Percentiles rank a stretch among this genome's conserved stretches.
phyloP scores from a whole-genome alignment of 2,888 invertebrate genomes.

The Pammene fasciana region DNA sequence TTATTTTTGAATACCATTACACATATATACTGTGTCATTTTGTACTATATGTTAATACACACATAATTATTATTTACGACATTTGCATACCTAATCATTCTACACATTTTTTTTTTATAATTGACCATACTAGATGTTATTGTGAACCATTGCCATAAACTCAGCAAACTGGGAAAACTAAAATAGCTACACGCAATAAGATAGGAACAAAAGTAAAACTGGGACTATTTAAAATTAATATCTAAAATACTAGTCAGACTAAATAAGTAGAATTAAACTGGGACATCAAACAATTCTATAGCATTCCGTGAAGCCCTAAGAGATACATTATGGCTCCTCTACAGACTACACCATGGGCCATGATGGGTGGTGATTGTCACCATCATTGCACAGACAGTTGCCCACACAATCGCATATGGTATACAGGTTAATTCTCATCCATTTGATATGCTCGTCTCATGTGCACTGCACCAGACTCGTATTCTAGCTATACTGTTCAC shows the following conservation, averaged over 20 bases:
- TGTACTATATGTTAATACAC: slow-evolving; percentile 33
- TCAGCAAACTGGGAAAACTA: slow-evolving; percentile 52
- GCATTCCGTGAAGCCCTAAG: slow-evolving; percentile 8
- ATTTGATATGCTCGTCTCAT: too few species aligned
- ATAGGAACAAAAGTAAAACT: slow-evolving; percentile 38
- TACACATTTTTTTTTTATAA: slow-evolving; percentile 15
- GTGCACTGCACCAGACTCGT: too few species aligned
- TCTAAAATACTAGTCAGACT: slow-evolving; percentile 36
- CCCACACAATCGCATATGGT: too few species aligned
- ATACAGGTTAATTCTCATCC: too few species aligned
- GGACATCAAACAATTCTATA: slow-evolving; percentile 15
- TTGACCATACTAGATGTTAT: slow-evolving; percentile 26
- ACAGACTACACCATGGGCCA: too few species aligned
- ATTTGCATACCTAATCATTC: not conserved
- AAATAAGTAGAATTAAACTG: slow-evolving; percentile 20
- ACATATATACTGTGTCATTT: slow-evolving; percentile 35
- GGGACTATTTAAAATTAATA: slow-evolving; percentile 22
- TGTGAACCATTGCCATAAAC: slow-evolving; percentile 70
- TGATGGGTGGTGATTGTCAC: too few species aligned
- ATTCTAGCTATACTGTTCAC: too few species aligned
- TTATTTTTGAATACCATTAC: slow-evolving; percentile 27
- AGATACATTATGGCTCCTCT: slow-evolving; percentile 34
- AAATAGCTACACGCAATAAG: slow-evolving; percentile 25
- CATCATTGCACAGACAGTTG: too few species aligned
- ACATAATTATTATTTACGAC: slow-evolving; percentile 18